These are phyloP conservation scores for Melanaphis sacchari DNA, from an alignment of 1,140 invertebrate species.

Conservation along the genomic window DNA sequence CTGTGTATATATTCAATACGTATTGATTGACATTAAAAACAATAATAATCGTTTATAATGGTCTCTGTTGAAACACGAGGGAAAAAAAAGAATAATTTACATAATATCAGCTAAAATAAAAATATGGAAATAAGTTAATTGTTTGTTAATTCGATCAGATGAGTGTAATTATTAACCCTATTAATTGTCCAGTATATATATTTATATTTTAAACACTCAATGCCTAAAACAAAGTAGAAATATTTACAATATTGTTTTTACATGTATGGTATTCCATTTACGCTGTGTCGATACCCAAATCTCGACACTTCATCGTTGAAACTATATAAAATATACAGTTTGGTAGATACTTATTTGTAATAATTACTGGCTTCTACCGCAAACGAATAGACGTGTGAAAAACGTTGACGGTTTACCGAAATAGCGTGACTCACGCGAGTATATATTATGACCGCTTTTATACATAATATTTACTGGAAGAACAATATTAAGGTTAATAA, in stretches of 20 bases:
- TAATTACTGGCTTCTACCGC: too few species aligned
- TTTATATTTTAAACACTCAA: background rate
- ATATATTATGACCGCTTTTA: too few species aligned
- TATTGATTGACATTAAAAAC: background rate
- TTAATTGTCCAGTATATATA: background rate
- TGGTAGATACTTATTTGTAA: too few species aligned
- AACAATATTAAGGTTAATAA: background rate
- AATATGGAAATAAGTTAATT: background rate
- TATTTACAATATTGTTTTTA: background rate
- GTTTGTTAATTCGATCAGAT: background rate
- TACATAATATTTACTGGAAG: background rate
- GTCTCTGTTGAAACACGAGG: background rate
- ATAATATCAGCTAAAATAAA: background rate
- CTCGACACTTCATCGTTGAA: too few species aligned
- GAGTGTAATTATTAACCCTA: background rate
- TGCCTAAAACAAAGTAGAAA: background rate
- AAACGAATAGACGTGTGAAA: too few species aligned
- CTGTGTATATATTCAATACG: background rate
- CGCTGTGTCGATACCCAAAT: background rate
- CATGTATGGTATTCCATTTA: background rate
- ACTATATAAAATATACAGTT: too few species aligned
- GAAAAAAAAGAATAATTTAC: background rate
- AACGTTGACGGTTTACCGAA: too few species aligned
- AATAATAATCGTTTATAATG: background rate
- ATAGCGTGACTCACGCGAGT: too few species aligned